Evolutionary conservation across 2,797 vertebrate species (phyloP).

Genomic region (Helarctos malayanus): DNA sequence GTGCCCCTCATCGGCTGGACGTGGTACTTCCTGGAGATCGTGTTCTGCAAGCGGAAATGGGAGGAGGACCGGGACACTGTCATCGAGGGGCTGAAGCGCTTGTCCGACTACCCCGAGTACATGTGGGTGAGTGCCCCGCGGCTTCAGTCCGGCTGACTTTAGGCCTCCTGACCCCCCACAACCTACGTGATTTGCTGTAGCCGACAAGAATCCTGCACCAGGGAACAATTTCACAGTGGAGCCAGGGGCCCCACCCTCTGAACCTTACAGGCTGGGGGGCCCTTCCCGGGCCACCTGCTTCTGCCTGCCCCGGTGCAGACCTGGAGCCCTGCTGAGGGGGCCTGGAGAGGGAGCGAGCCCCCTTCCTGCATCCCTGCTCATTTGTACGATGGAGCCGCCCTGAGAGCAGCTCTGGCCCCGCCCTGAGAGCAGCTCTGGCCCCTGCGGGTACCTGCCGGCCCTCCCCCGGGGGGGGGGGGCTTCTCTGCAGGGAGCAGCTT

Average conservation of each 20-base stretch:
- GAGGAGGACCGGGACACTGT: conserved; percentile 97
- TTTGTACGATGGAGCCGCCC: too few species aligned
- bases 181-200: accelerated
- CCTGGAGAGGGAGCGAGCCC: not conserved
- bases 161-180: too few species aligned
- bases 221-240: not conserved
- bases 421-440: not conserved
- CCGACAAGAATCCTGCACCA: accelerated
- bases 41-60: conserved; percentile 99
- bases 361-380: accelerated
- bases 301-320: not conserved
- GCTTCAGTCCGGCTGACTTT: too few species aligned
- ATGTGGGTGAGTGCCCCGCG: conserved; percentile 95
- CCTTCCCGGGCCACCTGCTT: too few species aligned
- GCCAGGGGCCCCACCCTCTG: accelerated
- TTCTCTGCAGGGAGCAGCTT: not conserved
- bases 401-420: not conserved
- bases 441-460: too few species aligned
- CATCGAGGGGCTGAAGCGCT: conserved; percentile 91
- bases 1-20: conserved; percentile 99
- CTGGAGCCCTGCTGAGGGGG: not conserved
- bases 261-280: accelerated
- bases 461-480: not conserved
- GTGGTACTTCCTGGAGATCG: conserved; percentile 99
- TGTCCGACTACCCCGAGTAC: conserved; percentile 97